Conservation (phyloP, 1,140 invertebrate genomes). For the Aphidius gifuensis region DNA sequence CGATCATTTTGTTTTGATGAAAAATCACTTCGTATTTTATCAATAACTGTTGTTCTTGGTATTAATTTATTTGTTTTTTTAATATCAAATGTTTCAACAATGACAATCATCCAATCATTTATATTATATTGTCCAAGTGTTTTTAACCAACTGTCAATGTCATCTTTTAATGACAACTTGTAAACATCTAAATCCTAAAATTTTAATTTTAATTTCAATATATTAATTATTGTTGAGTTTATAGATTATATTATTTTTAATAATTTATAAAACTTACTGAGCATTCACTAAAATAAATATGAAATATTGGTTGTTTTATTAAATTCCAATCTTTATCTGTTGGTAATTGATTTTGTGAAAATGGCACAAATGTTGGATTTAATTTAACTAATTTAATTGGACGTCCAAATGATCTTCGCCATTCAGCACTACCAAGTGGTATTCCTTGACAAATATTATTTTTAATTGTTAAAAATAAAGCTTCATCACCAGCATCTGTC, state of each 20-base stretch:
- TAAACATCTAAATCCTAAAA: slow-evolving; percentile 82
- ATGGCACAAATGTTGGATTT: slow-evolving; percentile 81
- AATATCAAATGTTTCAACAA: slow-evolving; percentile 89
- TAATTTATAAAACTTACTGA: slow-evolving; percentile 60
- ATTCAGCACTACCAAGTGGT: slow-evolving; percentile 82
- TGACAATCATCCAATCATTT: slow-evolving; percentile 89
- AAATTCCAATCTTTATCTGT: slow-evolving; percentile 72
- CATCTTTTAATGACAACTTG: slow-evolving; percentile 80
- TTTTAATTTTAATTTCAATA: slow-evolving; percentile 5
- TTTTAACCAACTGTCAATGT: slow-evolving; percentile 84
- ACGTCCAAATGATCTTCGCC: slow-evolving; percentile 80
- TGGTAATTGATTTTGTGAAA: slow-evolving; percentile 68
- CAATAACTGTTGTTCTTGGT: slow-evolving; percentile 87
- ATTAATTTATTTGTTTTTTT: slow-evolving; percentile 89
- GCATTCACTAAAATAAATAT: slow-evolving; percentile 95
- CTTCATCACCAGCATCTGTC: slow-evolving; percentile 83
- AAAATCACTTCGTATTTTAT: slow-evolving; percentile 93
- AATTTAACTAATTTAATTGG: slow-evolving; percentile 80
- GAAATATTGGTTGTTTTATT: slow-evolving; percentile 83
- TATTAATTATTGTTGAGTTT: slow-evolving; percentile 13
- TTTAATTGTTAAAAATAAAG: slow-evolving; percentile 80
- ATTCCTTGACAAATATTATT: slow-evolving; percentile 73
- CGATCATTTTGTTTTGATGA: slow-evolving; percentile 82
- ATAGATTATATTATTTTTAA: background rate
- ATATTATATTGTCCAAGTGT: slow-evolving; percentile 72